Conservation (phyloP, 64 coral and sea anemone genomes). For the Montipora efflorescens region DNA sequence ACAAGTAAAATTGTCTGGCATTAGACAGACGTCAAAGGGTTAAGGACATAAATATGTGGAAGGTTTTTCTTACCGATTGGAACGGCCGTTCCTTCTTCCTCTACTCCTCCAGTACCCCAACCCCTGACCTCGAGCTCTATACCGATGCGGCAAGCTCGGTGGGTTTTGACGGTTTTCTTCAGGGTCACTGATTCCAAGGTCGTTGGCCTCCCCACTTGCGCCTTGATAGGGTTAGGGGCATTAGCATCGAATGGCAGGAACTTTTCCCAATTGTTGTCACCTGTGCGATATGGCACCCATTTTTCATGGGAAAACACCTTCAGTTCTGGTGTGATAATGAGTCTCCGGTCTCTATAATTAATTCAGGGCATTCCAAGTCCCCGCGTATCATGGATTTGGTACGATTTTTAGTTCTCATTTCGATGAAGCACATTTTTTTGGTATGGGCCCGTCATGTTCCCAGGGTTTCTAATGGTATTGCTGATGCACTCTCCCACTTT, state of each 20-base stretch:
- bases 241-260: constrained; percentile 29
- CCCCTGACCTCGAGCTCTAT: neutral
- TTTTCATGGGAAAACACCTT: neutral
- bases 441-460: no score
- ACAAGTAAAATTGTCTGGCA: no score
- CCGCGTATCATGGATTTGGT: no score
- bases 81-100: neutral
- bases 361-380: no score
- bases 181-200: neutral
- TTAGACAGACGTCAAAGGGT: no score
- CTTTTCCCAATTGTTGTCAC: constrained; percentile 11
- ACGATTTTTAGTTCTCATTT: no score
- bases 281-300: neutral
- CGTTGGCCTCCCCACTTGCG: neutral
- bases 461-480: no score
- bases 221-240: neutral
- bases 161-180: neutral
- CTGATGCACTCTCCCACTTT: no score
- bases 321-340: neutral
- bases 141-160: neutral
- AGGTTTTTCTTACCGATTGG: neutral
- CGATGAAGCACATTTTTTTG: no score
- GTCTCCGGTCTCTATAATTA: no score
- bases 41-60: neutral
- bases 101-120: neutral